Base-by-base conservation (phyloP, 2,113 vertebrate species). In the rat (Rattus norvegicus) region DNA sequence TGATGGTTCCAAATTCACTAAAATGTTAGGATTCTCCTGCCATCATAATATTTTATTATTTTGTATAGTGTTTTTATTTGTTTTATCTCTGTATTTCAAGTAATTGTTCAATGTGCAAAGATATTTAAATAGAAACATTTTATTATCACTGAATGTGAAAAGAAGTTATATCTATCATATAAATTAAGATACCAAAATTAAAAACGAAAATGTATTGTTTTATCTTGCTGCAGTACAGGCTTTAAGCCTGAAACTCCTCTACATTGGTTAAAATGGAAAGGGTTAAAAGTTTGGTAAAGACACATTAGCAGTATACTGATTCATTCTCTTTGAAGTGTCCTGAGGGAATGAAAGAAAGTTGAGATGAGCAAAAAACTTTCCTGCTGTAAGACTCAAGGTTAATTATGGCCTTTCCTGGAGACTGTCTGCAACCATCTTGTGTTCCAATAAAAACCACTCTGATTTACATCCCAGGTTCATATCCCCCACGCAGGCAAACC, bases 321-420 rank as follows among this genome's bases (percentile, higher is more conserved):
- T 95, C 81, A 93, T 96, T 96, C 67, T 79, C 89, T 69, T 95
- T 95, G 49, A 95, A 89, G 54, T 92, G 47, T 79, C 90, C 77
- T 92, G 26, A 70, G 72, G 77, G 63, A 95, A 86, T 77, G 76
- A 89, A 95, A 97, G 70, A 56, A 94, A 81, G 89, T 94, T 86
- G 65, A 95, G 81, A 95, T 70, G 86, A 95, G 54, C 95, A 95
- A 87, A 92, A 89, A 90, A 89, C 73, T 92, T 97, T 94, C n/a
- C 86, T 36, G 87, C 56, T 95, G 19, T 69, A 80, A 93, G 81
- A 92, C 89, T 92, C 92, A 97, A 95, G 95, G 94, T 96, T 96
- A 97, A 96, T 96, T 92, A 91, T 76, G 95, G 56, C 70, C 92
- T 97, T 97, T 63, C 49, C 83, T 86, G 85, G 36, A 75, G 65